These are phyloP conservation scores for Hymenochirus boettgeri DNA, from an alignment of 2,113 vertebrate species.

Conservation along the genomic window DNA sequence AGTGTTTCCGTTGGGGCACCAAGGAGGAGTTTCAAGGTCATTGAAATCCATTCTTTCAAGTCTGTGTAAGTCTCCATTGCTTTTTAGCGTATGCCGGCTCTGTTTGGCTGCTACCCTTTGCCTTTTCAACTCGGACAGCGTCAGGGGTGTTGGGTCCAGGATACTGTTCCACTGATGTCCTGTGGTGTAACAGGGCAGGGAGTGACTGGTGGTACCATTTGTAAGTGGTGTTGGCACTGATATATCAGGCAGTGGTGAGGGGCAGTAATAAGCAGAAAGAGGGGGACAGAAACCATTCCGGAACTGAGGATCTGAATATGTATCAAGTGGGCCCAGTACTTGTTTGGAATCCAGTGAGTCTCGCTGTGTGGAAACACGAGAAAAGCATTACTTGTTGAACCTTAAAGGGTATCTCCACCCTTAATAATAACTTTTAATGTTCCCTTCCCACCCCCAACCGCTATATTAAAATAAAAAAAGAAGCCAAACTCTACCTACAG, in stretches of 20 bases:
- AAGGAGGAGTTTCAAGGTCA: conserved; percentile 72
- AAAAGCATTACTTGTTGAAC: conserved; percentile 37
- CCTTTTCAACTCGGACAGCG: conserved; percentile 89
- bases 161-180: conserved; percentile 65
- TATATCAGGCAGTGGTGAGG: conserved; percentile 61
- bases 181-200: conserved; percentile 51
- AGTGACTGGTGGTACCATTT: conserved; percentile 49
- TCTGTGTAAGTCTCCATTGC: conserved; percentile 62
- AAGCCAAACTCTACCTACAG: no score
- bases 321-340: conserved; percentile 15
- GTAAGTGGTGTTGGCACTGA: conserved; percentile 58
- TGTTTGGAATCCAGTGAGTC: conserved; percentile 25
- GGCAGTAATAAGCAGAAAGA: conserved; percentile 61
- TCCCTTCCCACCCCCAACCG: no score
- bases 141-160: conserved; percentile 77
- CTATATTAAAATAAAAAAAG: no score
- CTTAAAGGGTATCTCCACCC: no score
- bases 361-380: conserved; percentile 53
- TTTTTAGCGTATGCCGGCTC: conserved; percentile 77
- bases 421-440: no score
- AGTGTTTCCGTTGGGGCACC: conserved; percentile 85
- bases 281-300: conserved; percentile 68
- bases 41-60: conserved; percentile 64
- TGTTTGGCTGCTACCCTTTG: conserved; percentile 88
- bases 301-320: conserved; percentile 42